A percentile compares a stretch with the other conserved stretches of the same genome.
Conservation (phyloP, 2,888 invertebrate genomes). For the Bibio marci region DNA sequence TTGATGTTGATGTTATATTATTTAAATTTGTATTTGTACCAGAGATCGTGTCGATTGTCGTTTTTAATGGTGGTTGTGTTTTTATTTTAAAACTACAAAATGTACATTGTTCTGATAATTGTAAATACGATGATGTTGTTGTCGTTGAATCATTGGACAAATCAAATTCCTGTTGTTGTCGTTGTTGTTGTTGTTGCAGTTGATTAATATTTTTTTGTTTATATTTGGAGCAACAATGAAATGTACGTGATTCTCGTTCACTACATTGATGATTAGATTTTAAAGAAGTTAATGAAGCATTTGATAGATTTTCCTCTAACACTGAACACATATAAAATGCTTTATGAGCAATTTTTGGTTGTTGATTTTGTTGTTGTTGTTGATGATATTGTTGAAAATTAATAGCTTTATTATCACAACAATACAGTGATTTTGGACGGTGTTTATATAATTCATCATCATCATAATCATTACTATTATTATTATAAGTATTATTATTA, state of each 20-base stretch:
- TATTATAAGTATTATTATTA: neutral
- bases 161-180: neutral
- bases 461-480: slow-evolving; percentile 7
- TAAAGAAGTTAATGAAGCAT: slow-evolving; percentile 16
- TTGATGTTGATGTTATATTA: slow-evolving; percentile 11
- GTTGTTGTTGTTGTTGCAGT: slow-evolving; percentile 12
- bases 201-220: slow-evolving; percentile 13
- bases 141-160: slow-evolving; percentile 12
- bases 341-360: slow-evolving; percentile 16
- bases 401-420: slow-evolving; percentile 20
- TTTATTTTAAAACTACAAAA: slow-evolving; percentile 27
- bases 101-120: slow-evolving; percentile 27
- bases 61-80: slow-evolving; percentile 11
- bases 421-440: slow-evolving; percentile 27
- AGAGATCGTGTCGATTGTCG: slow-evolving; percentile 10
- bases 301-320: slow-evolving; percentile 31
- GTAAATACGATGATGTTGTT: slow-evolving; percentile 17
- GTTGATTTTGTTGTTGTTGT: neutral
- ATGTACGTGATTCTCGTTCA: slow-evolving; percentile 17
- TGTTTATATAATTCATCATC: slow-evolving; percentile 9
- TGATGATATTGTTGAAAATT: slow-evolving; percentile 25
- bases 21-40: slow-evolving; percentile 9
- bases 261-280: slow-evolving; percentile 4
- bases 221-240: slow-evolving; percentile 30
- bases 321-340: slow-evolving; percentile 33